Evolutionary conservation across 2,797 vertebrate genomes (phyloP), one percentile per base, ranked within the genome.

Genomic region (Threskiornis aethiopicus): DNA sequence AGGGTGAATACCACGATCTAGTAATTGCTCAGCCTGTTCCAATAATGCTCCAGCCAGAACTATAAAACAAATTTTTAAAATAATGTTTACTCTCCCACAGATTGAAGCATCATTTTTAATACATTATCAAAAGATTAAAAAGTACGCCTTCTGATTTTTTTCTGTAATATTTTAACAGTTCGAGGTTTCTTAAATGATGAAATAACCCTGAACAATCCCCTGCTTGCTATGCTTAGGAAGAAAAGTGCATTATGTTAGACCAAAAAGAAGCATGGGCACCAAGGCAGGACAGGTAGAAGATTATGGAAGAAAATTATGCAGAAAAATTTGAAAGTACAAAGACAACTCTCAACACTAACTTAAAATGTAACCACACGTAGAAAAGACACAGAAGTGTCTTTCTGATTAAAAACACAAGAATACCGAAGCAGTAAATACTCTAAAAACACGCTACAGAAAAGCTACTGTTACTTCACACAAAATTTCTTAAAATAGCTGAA

Each of bases 1-100:
- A 5, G 99, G 99, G 94, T 99, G 99, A 97, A 99, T 99, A 26
- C 99, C 99, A 1, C 99, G 98, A 96, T 99, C 99, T 39, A 99
- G 97, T 91, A 99, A 95, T 95, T 99, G 99, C 95, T 99, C 99
- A 0, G 99, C 99, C 97, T 99, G 98, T 69, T 99, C 99, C 87
- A 99, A 91, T 31, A 99, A 97, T 2, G 99, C 99, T 20, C 99
- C 99, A 51, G 99, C 99, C 87, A 99, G 97, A 89, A 99, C 99
- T 99, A 84, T 0, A 82, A 78, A 89, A 6, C 12, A 91, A 5
- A 66, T 47, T 67, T 70, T 47, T 10, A 19, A 46, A 65, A 0
- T 3, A 42, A 47, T 0, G 14, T 69, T 76, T 73, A 61, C 2
- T 51, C 15, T 54, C 44, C 6, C 21, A 75, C 10, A 54, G 7